phyloP scores from a whole-genome alignment of 2,797 vertebrate species.

The Sternotherus odoratus region DNA sequence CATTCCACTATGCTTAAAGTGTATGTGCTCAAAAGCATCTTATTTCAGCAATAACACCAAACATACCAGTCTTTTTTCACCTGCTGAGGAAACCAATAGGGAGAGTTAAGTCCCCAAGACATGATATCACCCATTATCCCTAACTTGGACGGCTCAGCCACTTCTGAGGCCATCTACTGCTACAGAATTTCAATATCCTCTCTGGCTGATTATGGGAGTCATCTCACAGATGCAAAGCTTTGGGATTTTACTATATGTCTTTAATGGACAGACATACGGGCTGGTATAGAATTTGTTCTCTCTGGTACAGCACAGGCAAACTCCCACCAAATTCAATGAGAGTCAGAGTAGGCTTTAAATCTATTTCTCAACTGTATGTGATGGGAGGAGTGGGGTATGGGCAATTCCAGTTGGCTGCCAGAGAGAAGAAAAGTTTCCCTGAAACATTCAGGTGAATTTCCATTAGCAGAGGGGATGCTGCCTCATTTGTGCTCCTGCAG shows the following conservation, averaged over 20 bases:
- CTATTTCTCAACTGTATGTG: not conserved
- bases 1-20: too few relatives aligned
- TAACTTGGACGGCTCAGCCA: not conserved
- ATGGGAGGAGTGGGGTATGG: not conserved
- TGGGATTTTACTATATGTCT: not conserved
- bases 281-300: not conserved
- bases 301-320: not conserved
- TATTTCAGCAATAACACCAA: not conserved
- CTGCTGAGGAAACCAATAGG: not conserved
- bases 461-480: not conserved
- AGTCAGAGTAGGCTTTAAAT: not conserved
- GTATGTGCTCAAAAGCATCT: not conserved
- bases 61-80: not conserved
- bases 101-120: not conserved
- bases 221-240: not conserved
- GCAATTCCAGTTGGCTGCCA: not conserved
- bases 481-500: not conserved
- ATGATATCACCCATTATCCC: not conserved
- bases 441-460: not conserved
- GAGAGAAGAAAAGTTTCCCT: not conserved
- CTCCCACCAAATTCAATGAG: not conserved
- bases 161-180: not conserved
- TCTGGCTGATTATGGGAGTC: not conserved
- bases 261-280: not conserved
- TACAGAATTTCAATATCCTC: not conserved